Conservation (phyloP, 2,888 invertebrate species). For the Oscheius sp. region DNA sequence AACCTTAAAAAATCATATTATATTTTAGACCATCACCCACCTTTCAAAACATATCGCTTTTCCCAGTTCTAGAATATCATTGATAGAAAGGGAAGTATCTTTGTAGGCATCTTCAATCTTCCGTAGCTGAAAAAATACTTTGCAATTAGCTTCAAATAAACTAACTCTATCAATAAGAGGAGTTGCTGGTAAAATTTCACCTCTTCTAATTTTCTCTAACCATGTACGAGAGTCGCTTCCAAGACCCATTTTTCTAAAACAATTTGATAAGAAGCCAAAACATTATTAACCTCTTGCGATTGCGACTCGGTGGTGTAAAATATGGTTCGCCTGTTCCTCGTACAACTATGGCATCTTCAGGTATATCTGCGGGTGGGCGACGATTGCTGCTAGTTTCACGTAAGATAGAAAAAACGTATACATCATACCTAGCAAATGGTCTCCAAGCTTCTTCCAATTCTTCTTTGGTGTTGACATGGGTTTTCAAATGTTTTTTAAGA, state of each 20-base stretch:
- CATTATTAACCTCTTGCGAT: constrained; percentile 51
- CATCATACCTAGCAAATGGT: constrained; percentile 69
- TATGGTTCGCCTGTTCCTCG: constrained; percentile 64
- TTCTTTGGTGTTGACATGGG: constrained; percentile 72
- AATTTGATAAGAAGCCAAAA: neutral
- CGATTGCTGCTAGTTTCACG: constrained; percentile 61
- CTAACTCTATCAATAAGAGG: neutral
- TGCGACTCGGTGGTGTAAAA: constrained; percentile 54
- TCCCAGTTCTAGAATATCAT: constrained; percentile 62
- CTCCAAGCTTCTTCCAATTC: constrained; percentile 73
- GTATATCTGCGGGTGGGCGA: constrained; percentile 70
- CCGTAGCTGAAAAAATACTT: constrained; percentile 47
- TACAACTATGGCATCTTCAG: constrained; percentile 71
- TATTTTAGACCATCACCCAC: constrained; percentile 33
- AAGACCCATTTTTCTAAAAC: constrained; percentile 62
- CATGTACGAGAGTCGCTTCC: constrained; percentile 62
- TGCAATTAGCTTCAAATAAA: neutral
- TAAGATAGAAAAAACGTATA: constrained; percentile 27
- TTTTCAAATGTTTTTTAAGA: constrained; percentile 73
- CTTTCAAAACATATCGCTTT: constrained; percentile 67
- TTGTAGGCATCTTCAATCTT: constrained; percentile 59
- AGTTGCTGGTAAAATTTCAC: constrained; percentile 66
- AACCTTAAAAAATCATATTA: constrained; percentile 45
- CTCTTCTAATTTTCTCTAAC: constrained; percentile 65
- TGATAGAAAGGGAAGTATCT: constrained; percentile 42